Evolutionary conservation across 2,888 invertebrate genomes (phyloP), one percentile per base, ranked within the genome.

Genomic region (Caenorhabditis becei): DNA sequence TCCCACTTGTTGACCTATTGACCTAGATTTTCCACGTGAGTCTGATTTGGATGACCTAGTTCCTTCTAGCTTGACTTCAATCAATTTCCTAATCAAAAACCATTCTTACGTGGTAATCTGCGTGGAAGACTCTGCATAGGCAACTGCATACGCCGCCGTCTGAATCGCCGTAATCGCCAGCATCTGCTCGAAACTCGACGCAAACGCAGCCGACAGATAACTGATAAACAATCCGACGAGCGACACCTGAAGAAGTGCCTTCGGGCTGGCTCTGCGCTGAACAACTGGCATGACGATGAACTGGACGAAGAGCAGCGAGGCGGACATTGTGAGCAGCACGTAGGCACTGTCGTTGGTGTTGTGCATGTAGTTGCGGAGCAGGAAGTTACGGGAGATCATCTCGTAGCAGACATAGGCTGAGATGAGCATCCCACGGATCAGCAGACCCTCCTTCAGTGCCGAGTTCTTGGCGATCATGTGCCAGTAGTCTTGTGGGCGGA

Each of bases 381-480:
- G 82, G 84, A 90, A 91, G 85, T 91, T 91, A 26, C 91, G 86
- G 0, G 89, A 88, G 77, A 91, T 89, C 85, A 91, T 87, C 74
- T 91, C 91, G 79, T 89, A 91, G 82, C 90, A 89, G 14, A 91
- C 90, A 83, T 89, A 89, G 56, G 91, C 87, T 23, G 87, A 85
- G 41, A 91, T 88, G 41, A 91, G 82, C 28, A 91, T 80, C n/a
- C 82, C 84, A n/a, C 85, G 87, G 28, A 90, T 82, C 26, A 89
- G 72, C 20, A 91, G 83, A 24, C 89, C 90, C 78, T 90, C 89
- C 67, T 75, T 81, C 53, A 84, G 74, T 47, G 82, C 63, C 1
- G 79, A 72, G 78, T 90, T 91, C 66, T 87, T 83, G 26, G 83
- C 84, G 66, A 91, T 78, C 88, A 90, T 88, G 28, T 88, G 88